Base-by-base conservation (phyloP, 2,797 vertebrate genomes). In the Dendrocincla fuliginosa region DNA sequence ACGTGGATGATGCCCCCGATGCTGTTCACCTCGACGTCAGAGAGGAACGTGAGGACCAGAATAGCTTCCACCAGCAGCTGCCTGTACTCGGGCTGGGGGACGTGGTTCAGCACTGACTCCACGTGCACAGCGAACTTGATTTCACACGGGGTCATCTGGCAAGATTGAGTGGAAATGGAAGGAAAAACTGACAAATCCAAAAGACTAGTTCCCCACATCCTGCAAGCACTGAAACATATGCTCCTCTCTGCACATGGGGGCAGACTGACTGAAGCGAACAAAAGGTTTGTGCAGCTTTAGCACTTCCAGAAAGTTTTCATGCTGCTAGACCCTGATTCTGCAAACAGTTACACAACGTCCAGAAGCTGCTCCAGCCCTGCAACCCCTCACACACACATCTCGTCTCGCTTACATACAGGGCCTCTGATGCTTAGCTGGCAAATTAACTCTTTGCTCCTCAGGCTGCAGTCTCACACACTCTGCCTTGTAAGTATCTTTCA, bases 61-160 rank as follows among this genome's bases (percentile, higher is more conserved):
- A 99, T 97, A 1, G 99, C 98, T 96, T 99, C 99, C 93, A 99
- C 99, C 63, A 99, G 98, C 86, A 99, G 98, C 97, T 99, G 99
- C 90, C 99, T 97, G 97, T 99, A 99, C 97, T 99, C 99, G 0
- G 99, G 99, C 84, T 99, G 99, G 7, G 99, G 99, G 19, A 99
- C 98, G 3, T 99, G 99, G 98, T 99, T 99, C 96, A 99, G 97
- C 89, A 99, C 99, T 0, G 99, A 99, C 97, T 99, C 99, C 94
- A 99, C 99, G 5, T 99, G 99, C 92, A 99, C 99, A 1, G 99
- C 99, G 96, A 99, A 99, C 97, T 99, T 99, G 95, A 99, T 99
- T 97, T 99, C 99, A 1, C 99, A 98, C 0, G 98, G 98, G 4
- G 99, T 99, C 99, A 99, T 99, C 99, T 99, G 91, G 27, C 68